Evolutionary conservation across 2,113 vertebrate genomes (phyloP).

Genomic region (Urocitellus parryii): DNA sequence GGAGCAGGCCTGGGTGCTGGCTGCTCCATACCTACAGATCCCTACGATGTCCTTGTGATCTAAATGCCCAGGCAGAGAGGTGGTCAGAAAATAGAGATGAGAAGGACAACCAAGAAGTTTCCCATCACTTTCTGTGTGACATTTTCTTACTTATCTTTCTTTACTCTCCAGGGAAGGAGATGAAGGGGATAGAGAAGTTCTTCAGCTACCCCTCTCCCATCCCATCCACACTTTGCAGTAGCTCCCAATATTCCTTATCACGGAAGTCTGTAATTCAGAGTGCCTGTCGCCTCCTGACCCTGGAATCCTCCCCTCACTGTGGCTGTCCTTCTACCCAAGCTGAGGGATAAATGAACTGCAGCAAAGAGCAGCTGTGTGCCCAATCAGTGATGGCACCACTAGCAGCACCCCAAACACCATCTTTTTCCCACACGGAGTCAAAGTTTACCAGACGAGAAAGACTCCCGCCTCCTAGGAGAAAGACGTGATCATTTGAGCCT

Average conservation of each 20-base stretch:
- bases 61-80: background rate
- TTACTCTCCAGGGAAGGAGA: background rate
- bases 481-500: background rate
- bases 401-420: background rate
- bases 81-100: background rate
- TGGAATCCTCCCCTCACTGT: background rate
- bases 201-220: background rate
- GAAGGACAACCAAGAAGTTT: background rate
- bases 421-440: background rate
- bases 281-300: no score
- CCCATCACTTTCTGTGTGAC: background rate
- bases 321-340: background rate
- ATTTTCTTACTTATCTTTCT: background rate
- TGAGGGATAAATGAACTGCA: background rate
- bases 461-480: background rate
- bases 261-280: background rate
- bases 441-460: background rate
- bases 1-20: background rate
- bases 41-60: background rate
- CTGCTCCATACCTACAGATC: background rate
- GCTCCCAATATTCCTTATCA: fast-evolving
- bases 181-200: background rate
- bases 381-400: background rate
- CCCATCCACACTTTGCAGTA: background rate
- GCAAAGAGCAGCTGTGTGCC: background rate